Base-by-base conservation (phyloP, 2,888 invertebrate genomes). In the Drosophila antonietae region DNA sequence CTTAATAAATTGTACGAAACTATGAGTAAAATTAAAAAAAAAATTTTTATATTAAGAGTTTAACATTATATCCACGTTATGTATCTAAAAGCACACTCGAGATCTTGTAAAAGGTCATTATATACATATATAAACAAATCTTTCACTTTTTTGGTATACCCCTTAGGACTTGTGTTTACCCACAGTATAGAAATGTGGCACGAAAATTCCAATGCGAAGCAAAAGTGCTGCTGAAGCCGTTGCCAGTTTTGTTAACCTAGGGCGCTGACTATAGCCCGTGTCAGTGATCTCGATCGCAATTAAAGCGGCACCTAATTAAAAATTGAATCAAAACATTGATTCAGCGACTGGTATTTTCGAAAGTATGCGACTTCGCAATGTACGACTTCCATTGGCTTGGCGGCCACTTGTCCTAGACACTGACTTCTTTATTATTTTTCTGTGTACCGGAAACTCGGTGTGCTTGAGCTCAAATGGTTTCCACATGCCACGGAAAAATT, bases 351-450 rank as follows among this genome's bases (percentile, higher is more conserved):
- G 41, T 44, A 31, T 62, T 69, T 77, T 66, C 39, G 78, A 73
- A 77, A 77, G 78, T 70, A 47, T 37, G 61, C 46, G 59, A 52
- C 31, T 6, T 46, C 35, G 46, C 46, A 52, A 33, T 43, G 18
- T n/a, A 41, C 52, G 47, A 20, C 52, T 37, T 53, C 43, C 62
- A 52, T 55, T 59, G 43, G 33, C 23, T 67, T 68, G 53, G 52
- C 73, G 72, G 77, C 71, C 58, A 71, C 78, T 80, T 88, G 85
- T 83, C 85, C 85, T 86, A 86, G 85, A 86, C 85, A 81, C 81
- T 86, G 85, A 86, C 86, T 86, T 85, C 72, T 67, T 39, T 46
- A 20, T 33, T 23, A 12, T 28, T 23, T 46, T 49, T 66, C 52
- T 70, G 73, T 68, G 72, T 75, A 83, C 88, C 86, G 86, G 88